phyloP scores from a whole-genome alignment of 2,113 vertebrate species.

The Laticauda laticaudata region DNA sequence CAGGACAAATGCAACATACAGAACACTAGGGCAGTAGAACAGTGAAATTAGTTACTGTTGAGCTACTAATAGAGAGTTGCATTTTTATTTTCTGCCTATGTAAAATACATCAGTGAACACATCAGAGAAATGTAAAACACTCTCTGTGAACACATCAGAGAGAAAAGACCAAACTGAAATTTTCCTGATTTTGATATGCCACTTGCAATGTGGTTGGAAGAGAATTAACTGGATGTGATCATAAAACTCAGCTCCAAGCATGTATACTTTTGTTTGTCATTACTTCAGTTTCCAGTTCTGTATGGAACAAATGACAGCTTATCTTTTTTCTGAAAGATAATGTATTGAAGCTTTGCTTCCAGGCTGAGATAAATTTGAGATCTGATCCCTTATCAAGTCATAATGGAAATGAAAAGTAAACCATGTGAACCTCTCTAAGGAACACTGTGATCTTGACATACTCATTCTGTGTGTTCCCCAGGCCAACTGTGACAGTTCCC shows the following conservation, averaged over 20 bases:
- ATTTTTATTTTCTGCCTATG: neutral
- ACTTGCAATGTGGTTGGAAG: neutral
- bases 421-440: neutral
- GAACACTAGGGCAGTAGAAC: neutral
- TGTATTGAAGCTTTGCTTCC: slow-evolving; percentile 14
- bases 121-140: neutral
- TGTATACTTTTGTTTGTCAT: slow-evolving; percentile 19
- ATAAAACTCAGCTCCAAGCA: slow-evolving; percentile 3
- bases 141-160: neutral
- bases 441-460: neutral
- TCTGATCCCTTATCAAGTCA: slow-evolving; percentile 23
- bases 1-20: neutral
- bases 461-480: neutral
- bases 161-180: neutral
- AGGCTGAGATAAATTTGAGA: neutral
- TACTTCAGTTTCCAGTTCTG: slow-evolving; percentile 13
- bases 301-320: slow-evolving; percentile 1
- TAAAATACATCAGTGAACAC: too few relatives aligned
- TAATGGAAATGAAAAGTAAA: slow-evolving; percentile 9
- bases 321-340: slow-evolving; percentile 32
- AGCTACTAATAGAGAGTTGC: neutral
- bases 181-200: neutral
- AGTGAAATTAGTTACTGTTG: neutral
- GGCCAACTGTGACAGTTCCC: neutral
- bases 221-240: slow-evolving; percentile 4